Evolutionary conservation across 2,888 invertebrate species (phyloP).

Genomic region (Cheilosia soror): DNA sequence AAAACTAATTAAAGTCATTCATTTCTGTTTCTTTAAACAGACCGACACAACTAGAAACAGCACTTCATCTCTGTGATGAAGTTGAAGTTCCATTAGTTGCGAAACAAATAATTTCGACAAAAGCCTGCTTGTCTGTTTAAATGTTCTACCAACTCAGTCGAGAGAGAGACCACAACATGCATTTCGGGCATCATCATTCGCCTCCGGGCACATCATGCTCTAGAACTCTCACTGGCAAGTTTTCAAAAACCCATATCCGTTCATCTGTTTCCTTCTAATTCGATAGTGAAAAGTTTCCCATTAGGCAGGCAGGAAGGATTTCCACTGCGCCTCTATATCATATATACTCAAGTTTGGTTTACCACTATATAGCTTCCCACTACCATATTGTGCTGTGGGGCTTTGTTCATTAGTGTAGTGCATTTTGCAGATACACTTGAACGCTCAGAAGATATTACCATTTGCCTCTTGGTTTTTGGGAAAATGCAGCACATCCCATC

Average conservation of each 20-base stretch:
- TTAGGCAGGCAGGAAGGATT: conserved; percentile 54
- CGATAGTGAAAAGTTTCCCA: conserved; percentile 49
- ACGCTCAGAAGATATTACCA: not conserved
- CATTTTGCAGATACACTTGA: conserved; percentile 7
- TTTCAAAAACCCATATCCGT: conserved; percentile 21
- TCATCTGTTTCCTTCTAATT: conserved; percentile 11
- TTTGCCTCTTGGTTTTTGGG: not conserved
- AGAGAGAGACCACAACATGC: conserved; percentile 56
- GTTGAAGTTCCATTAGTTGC: conserved; percentile 49
- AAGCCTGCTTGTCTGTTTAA: conserved; percentile 29
- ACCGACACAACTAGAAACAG: conserved; percentile 4
- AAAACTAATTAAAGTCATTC: not conserved
- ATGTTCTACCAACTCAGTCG: conserved; percentile 35
- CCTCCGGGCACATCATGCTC: conserved; percentile 18
- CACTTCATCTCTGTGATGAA: conserved; percentile 22
- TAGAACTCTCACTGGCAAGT: not conserved
- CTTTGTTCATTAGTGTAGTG: conserved; percentile 28
- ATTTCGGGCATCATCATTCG: conserved; percentile 42
- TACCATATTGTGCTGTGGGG: not conserved
- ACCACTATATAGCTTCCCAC: conserved; percentile 27
- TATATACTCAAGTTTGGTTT: conserved; percentile 47
- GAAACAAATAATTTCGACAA: conserved; percentile 50
- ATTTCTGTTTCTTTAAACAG: conserved; percentile 1
- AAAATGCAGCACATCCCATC: not conserved
- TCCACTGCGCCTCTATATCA: conserved; percentile 42